These are phyloP conservation scores for Acanthoscelides obtectus DNA, from an alignment of 2,888 invertebrate species.

Conservation along the genomic window DNA sequence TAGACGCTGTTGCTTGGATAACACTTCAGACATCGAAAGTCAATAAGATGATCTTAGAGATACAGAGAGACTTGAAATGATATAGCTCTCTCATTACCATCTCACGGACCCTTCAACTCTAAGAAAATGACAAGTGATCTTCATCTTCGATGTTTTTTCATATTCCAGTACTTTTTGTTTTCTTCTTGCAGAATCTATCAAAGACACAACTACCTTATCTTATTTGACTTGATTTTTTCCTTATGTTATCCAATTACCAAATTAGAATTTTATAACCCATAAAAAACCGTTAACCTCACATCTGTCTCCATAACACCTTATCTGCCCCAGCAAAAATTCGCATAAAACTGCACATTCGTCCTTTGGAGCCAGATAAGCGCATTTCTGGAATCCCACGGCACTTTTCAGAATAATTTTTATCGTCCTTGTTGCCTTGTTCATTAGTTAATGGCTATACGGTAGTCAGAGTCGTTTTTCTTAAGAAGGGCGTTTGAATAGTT, in stretches of 20 bases:
- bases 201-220: no score
- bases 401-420: neutral
- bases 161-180: no score
- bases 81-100: no score
- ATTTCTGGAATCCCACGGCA: neutral
- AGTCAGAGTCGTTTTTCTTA: no score
- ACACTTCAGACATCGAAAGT: neutral
- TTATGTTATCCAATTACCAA: no score
- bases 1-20: neutral
- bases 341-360: neutral
- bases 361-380: neutral
- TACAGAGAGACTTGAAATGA: neutral
- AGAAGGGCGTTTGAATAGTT: no score
- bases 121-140: no score
- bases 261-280: no score
- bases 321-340: neutral
- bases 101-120: no score
- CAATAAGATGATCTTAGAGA: neutral
- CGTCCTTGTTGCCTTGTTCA: conserved; percentile 9
- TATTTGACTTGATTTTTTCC: no score
- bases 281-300: neutral
- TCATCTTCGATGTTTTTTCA: no score
- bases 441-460: conserved; percentile 14
- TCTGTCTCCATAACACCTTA: neutral
- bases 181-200: no score